These are phyloP conservation scores for Gonatopus flavifemur DNA, from an alignment of 1,140 invertebrate species.

Conservation along the genomic window DNA sequence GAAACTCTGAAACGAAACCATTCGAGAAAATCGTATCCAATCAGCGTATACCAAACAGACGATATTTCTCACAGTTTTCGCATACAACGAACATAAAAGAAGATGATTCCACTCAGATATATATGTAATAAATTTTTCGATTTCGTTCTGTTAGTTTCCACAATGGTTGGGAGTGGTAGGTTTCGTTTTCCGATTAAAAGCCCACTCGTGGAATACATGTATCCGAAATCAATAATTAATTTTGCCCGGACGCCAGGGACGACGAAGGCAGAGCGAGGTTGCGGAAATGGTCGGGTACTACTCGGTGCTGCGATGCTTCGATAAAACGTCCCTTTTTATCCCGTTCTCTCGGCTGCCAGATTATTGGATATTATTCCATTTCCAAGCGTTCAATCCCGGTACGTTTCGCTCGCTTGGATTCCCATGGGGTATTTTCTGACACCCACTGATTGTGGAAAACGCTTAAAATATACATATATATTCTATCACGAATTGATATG, in stretches of 20 bases:
- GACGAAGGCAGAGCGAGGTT: slow-evolving; percentile 4
- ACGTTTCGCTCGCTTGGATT: slow-evolving; percentile 50
- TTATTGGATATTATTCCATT: slow-evolving; percentile 58
- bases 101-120: too few relatives aligned
- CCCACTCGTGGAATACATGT: slow-evolving; percentile 34
- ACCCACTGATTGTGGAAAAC: slow-evolving; percentile 33
- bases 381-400: slow-evolving; percentile 53
- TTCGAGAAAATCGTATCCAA: too few relatives aligned
- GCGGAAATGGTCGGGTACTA: slow-evolving; percentile 30
- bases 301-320: slow-evolving; percentile 41
- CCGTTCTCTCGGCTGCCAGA: slow-evolving; percentile 42
- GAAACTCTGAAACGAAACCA: too few relatives aligned
- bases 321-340: slow-evolving; percentile 52
- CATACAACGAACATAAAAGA: too few relatives aligned
- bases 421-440: slow-evolving; percentile 35
- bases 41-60: too few relatives aligned
- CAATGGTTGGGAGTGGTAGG: slow-evolving; percentile 31
- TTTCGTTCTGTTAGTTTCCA: too few relatives aligned
- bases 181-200: slow-evolving; percentile 47
- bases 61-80: too few relatives aligned
- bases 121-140: too few relatives aligned
- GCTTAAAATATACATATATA: slow-evolving; percentile 23
- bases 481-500: background rate
- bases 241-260: slow-evolving; percentile 30
- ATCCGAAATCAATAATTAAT: slow-evolving; percentile 58